Base-by-base conservation (phyloP, 2,797 vertebrate genomes). In the Chloroceryle amazona region DNA sequence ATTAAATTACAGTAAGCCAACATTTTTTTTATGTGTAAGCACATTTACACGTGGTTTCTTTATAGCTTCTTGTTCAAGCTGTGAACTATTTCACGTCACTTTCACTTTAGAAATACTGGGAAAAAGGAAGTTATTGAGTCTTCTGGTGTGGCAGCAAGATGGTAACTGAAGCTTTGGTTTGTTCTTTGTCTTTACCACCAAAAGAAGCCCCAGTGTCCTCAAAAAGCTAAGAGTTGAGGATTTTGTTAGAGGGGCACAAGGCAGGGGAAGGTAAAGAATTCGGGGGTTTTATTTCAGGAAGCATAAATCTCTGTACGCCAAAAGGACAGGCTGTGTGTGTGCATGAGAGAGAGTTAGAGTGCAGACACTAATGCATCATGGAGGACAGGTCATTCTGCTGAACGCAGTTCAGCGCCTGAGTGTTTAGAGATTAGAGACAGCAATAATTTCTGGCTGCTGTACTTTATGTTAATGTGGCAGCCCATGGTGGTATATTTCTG, bases 391-490 rank as follows among this genome's bases (percentile, higher is more conserved):
- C 98, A 98, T 99, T 99, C 98, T n/a, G 25, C 93, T 96, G 98
- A 98, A 97, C 23, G 96, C 97, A 98, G 96, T 96, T 76, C 89
- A 97, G 98, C 97, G 97, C 98, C 98, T 98, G 98, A 98, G 98
- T 97, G 95, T 98, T 98, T 96, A 96, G 97, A 99, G 99, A 99
- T 99, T 98, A 99, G 98, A 96, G 94, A 85, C 97, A 94, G 98
- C 98, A 98, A 98, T 99, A 98, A 99, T 98, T 99, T 97, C 98
- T 98, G 96, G 95, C 98, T 98, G 98, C 98, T 97, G 95, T 98
- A 98, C 98, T 98, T 99, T 98, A 98, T 99, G 98, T 98, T 99
- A 99, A 99, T 99, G 98, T 98, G 98, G 98, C 98, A 96, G 92
- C 96, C 96, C 83, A 74, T 70, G 62, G 97, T 98, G 98, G 94